phyloP scores from a whole-genome alignment of 2,113 vertebrate species.

The Haplochromis burtoni region DNA sequence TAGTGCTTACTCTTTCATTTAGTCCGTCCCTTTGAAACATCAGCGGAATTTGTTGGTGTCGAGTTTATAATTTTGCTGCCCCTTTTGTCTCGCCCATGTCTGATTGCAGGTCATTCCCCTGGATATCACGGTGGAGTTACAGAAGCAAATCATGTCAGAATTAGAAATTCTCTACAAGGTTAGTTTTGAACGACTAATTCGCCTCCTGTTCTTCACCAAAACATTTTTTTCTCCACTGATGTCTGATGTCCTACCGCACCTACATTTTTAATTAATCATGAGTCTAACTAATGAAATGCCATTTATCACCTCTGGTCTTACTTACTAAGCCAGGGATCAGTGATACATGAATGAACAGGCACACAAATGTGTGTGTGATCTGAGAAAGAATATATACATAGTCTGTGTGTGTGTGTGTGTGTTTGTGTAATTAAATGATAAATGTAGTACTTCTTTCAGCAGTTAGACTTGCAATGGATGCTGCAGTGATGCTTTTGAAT shows the following conservation, averaged over 20 bases:
- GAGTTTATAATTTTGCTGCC: background rate
- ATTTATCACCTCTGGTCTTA: background rate
- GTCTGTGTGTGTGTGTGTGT: background rate
- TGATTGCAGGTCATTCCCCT: slow-evolving; percentile 86
- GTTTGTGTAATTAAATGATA: background rate
- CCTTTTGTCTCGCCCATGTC: background rate
- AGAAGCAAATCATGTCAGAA: slow-evolving; percentile 99
- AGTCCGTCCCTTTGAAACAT: background rate
- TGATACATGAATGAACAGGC: background rate
- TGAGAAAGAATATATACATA: background rate
- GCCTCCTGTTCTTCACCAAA: background rate
- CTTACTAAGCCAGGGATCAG: background rate
- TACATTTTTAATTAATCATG: background rate
- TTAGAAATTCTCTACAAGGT: slow-evolving; percentile 99
- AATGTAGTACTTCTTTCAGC: background rate
- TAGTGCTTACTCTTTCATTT: background rate
- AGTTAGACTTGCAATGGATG: background rate
- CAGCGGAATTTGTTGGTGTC: background rate
- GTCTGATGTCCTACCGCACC: background rate
- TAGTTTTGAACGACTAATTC: background rate
- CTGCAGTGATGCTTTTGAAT: background rate
- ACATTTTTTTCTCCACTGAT: background rate
- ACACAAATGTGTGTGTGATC: background rate
- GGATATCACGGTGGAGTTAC: slow-evolving; percentile 94
- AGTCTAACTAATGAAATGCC: background rate